These are phyloP conservation scores for Beris chalybata DNA, from an alignment of 2,888 invertebrate genomes.

Conservation along the genomic window DNA sequence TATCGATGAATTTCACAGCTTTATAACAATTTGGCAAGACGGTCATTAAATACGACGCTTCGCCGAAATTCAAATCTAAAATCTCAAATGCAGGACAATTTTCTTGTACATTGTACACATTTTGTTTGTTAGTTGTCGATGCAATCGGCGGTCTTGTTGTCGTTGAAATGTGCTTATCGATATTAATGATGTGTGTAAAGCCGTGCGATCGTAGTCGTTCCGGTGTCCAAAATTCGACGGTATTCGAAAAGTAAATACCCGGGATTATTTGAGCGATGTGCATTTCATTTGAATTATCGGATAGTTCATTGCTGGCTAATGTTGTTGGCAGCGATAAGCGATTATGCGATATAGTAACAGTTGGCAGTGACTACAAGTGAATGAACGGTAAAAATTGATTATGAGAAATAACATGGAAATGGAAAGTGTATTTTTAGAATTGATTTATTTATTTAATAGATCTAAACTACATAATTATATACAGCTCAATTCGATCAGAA, in stretches of 20 bases:
- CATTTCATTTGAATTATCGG: conserved; percentile 33
- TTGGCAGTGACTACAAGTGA: conserved; percentile 32
- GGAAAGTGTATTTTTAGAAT: background rate
- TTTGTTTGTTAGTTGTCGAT: background rate
- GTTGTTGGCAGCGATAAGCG: background rate
- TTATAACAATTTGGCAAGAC: conserved; percentile 50
- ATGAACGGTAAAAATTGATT: no score
- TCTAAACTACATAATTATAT: no score
- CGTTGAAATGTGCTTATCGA: conserved; percentile 46
- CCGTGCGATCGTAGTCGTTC: conserved; percentile 45
- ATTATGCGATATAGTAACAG: conserved; percentile 2
- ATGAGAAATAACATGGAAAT: no score
- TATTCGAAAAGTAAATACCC: conserved; percentile 46
- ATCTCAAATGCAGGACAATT: conserved; percentile 40
- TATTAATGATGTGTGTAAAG: conserved; percentile 48
- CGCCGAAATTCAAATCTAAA: conserved; percentile 48
- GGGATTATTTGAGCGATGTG: conserved; percentile 46
- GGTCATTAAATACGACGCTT: conserved; percentile 47
- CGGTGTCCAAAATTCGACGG: conserved; percentile 44
- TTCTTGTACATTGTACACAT: background rate
- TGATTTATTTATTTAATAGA: background rate
- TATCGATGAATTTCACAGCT: conserved; percentile 48
- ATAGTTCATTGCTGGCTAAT: background rate
- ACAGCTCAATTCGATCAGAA: no score
- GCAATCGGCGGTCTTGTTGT: conserved; percentile 5